These are phyloP conservation scores for Tethea ocularis DNA, from an alignment of 2,888 invertebrate genomes.

Conservation along the genomic window DNA sequence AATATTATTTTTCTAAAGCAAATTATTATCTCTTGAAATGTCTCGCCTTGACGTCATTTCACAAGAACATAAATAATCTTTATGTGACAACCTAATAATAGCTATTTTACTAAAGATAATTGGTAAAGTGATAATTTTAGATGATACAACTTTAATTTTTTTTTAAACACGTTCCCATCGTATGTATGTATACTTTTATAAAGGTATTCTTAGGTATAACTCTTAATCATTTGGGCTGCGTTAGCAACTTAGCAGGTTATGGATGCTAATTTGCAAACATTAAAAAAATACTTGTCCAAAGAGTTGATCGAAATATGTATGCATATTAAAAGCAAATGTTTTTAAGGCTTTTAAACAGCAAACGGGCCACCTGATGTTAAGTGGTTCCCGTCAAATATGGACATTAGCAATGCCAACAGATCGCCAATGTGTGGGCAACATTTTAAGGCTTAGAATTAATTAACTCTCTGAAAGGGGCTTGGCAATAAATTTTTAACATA, in stretches of 20 bases:
- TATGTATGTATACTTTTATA: neutral
- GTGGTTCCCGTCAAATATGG: too few relatives aligned
- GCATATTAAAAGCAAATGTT: too few relatives aligned
- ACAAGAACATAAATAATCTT: neutral
- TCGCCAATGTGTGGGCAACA: too few relatives aligned
- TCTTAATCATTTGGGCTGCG: neutral
- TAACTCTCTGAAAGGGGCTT: too few relatives aligned
- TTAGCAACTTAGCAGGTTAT: too few relatives aligned
- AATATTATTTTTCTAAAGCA: neutral
- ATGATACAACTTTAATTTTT: neutral
- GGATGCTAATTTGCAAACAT: neutral
- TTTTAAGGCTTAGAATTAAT: too few relatives aligned
- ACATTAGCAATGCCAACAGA: too few relatives aligned
- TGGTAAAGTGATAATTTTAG: neutral
- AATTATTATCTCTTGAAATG: neutral
- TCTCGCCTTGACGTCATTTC: neutral
- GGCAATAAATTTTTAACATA: too few relatives aligned
- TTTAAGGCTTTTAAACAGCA: too few relatives aligned
- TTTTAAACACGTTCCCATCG: neutral
- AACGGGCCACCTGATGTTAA: too few relatives aligned
- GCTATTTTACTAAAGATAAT: neutral
- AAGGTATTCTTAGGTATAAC: neutral
- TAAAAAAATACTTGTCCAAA: too few relatives aligned
- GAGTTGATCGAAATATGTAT: too few relatives aligned
- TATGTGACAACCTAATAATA: conserved; percentile 1